A percentile compares a stretch with the other conserved stretches of the same genome.
Conservation (phyloP, 2,888 invertebrate genomes). For the Brassicogethes aeneus region DNA sequence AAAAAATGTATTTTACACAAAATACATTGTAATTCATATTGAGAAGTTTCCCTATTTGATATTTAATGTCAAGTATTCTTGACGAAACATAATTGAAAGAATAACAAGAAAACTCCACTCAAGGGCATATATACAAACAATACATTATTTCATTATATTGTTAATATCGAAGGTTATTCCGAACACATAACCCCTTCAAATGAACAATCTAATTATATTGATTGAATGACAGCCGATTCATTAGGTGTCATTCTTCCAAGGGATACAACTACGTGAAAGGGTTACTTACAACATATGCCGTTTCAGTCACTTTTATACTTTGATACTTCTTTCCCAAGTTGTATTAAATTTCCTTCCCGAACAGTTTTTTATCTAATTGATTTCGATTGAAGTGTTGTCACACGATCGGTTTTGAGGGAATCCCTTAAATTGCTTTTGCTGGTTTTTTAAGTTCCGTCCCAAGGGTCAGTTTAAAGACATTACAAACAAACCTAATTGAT, state of each 20-base stretch:
- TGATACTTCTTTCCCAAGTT: slow-evolving; percentile 14
- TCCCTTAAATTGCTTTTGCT: no score
- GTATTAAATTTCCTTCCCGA: slow-evolving; percentile 17
- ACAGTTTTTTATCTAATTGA: slow-evolving; percentile 13
- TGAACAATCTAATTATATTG: slow-evolving; percentile 44
- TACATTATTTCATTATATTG: slow-evolving; percentile 36
- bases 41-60: no score
- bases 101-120: slow-evolving; percentile 10
- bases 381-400: no score
- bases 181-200: slow-evolving; percentile 37
- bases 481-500: slow-evolving; percentile 33
- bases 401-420: no score
- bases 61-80: no score
- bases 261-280: slow-evolving; percentile 26
- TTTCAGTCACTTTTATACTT: slow-evolving; percentile 7
- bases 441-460: slow-evolving; percentile 18
- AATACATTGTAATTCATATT: no score
- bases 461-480: slow-evolving; percentile 25
- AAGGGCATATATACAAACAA: slow-evolving; percentile 28
- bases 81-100: neutral
- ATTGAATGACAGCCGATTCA: slow-evolving; percentile 45
- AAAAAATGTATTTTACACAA: no score
- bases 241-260: slow-evolving; percentile 40
- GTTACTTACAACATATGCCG: slow-evolving; percentile 28
- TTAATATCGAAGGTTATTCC: slow-evolving; percentile 36